phyloP scores from a whole-genome alignment of 2,113 vertebrate species.

The Hyaena hyaena region DNA sequence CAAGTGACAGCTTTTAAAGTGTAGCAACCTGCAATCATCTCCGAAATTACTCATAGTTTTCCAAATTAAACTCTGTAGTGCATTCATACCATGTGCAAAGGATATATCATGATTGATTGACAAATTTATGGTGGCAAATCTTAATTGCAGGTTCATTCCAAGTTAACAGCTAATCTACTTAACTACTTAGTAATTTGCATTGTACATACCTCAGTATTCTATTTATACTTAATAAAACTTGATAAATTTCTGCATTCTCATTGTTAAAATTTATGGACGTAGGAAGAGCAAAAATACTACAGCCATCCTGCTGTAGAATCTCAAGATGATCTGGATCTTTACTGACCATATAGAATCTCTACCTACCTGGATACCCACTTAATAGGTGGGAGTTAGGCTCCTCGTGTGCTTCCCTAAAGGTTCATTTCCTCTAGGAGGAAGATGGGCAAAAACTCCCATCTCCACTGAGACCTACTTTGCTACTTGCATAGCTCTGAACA shows the following conservation, averaged over 20 bases:
- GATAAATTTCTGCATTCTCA: conserved; percentile 16
- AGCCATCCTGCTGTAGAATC: neutral
- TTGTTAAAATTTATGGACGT: conserved; percentile 58
- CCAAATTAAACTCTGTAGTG: conserved; percentile 65
- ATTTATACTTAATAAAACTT: conserved; percentile 64
- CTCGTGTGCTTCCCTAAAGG: neutral
- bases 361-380: neutral
- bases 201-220: conserved; percentile 48
- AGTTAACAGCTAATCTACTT: conserved; percentile 65
- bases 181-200: conserved; percentile 67
- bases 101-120: conserved; percentile 72
- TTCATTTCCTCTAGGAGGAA: neutral
- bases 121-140: conserved; percentile 72
- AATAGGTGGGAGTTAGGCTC: neutral
- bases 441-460: neutral
- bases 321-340: neutral
- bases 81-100: conserved; percentile 55
- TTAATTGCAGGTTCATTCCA: conserved; percentile 77
- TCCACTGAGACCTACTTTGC: neutral
- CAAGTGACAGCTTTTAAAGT: conserved; percentile 70
- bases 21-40: conserved; percentile 71
- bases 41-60: conserved; percentile 67
- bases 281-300: neutral
- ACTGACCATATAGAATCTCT: neutral
- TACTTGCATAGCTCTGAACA: neutral